Base-by-base conservation (phyloP, 2,888 invertebrate genomes). In the Orchesellides sinensis region DNA sequence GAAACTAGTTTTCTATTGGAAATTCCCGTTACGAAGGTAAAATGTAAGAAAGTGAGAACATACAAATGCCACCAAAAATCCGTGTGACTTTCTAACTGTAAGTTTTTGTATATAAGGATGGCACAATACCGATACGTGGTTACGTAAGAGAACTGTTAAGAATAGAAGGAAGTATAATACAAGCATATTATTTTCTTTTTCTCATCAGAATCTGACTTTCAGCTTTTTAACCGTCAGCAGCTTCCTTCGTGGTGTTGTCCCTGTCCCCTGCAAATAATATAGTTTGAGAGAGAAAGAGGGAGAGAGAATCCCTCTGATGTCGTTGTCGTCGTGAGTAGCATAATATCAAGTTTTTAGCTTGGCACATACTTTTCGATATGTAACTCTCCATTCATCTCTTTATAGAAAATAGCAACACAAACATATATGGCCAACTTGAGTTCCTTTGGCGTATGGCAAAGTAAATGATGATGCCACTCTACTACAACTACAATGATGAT, bases 251-350 rank as follows among this genome's bases (percentile, higher is more conserved):
- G n/a, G n/a, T n/a, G n/a, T n/a, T n/a, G n/a, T n/a, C n/a, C n/a
- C n/a, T n/a, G n/a, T n/a, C n/a, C n/a, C n/a, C n/a, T n/a, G n/a
- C n/a, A n/a, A n/a, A n/a, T n/a, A n/a, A n/a, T n/a, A n/a, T n/a
- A n/a, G n/a, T n/a, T n/a, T n/a, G n/a, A n/a, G 23, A 56, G 27
- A 54, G 35, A 17, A 21, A 32, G 25, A 47, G 54, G 52, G 47
- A 49, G 59, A 32, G 66, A 49, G 66, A 45, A 68, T 40, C 77
- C 65, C 69, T 77, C 77, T 77, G 77, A 77, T 77, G 77, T 77
- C 77, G 74, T 65, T 74, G 74, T 63, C 74, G 66, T 61, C 77
- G 77, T 77, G 77, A 77, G 77, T n/a, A 77, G 77, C 77, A 77
- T 77, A 77, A 68, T 68, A 77, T 77, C 69, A 77, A 77, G 69